phyloP scores from a whole-genome alignment of 1,140 invertebrate species.

The Caenorhabditis latens region DNA sequence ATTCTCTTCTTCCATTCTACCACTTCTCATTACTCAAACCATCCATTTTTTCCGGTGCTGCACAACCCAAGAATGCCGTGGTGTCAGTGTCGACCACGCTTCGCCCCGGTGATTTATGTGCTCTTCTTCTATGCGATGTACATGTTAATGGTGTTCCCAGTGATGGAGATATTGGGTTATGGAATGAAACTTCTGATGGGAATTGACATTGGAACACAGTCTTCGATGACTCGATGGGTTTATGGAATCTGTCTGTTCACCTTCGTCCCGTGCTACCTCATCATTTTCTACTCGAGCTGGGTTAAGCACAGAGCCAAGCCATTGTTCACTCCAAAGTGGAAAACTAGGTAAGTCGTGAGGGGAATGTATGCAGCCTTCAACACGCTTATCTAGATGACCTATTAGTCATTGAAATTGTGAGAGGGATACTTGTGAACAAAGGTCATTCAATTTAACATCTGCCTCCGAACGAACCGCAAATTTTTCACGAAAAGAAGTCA shows the following conservation, averaged over 20 bases:
- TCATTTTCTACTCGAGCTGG: background rate
- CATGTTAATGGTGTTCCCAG: background rate
- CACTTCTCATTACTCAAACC: background rate
- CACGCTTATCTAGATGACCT: too few relatives aligned
- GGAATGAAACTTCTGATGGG: background rate
- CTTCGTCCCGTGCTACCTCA: background rate
- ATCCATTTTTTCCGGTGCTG: too few relatives aligned
- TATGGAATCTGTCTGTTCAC: background rate
- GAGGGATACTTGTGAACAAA: too few relatives aligned
- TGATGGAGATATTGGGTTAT: background rate
- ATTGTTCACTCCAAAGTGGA: slow-evolving; percentile 25
- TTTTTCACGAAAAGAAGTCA: too few relatives aligned
- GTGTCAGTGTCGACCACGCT: too few relatives aligned
- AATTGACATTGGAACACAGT: background rate
- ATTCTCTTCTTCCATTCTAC: too few relatives aligned
- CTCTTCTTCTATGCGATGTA: background rate
- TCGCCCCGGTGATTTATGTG: background rate
- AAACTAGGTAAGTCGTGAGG: background rate
- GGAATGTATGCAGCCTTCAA: background rate
- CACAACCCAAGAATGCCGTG: too few relatives aligned
- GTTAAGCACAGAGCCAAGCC: background rate
- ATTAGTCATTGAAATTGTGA: too few relatives aligned
- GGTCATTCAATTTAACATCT: too few relatives aligned
- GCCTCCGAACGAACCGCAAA: too few relatives aligned
- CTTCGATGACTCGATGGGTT: background rate